Evolutionary conservation across 2,797 vertebrate species (phyloP).

Genomic region (Gobionotothen gibberifrons): DNA sequence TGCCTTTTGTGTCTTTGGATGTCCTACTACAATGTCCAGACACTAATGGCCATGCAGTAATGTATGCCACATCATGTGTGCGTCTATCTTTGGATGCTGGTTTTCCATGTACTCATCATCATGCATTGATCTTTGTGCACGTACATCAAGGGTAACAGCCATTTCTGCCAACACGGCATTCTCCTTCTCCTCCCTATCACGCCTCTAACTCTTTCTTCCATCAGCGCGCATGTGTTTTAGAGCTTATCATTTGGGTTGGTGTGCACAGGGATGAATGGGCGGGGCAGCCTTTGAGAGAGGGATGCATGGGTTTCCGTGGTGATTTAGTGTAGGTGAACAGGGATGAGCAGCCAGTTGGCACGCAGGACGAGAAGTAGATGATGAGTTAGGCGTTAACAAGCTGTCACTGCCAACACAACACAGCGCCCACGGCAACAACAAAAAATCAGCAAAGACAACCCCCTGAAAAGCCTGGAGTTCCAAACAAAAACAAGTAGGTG

Average conservation of each 20-base stretch:
- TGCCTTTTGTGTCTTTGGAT: conserved; percentile 10
- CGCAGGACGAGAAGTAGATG: conserved; percentile 67
- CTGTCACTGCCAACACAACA: conserved; percentile 70
- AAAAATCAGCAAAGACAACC: conserved; percentile 57
- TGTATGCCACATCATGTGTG: conserved; percentile 15
- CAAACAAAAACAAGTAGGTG: conserved; percentile 51
- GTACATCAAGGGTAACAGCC: conserved; percentile 28
- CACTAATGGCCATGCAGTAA: conserved; percentile 41
- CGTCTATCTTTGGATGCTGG: conserved; percentile 17
- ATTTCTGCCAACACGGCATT: not conserved
- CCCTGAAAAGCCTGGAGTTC: conserved; percentile 46
- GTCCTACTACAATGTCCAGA: conserved; percentile 20
- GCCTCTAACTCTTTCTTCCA: conserved; percentile 4
- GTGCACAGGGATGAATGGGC: conserved; percentile 57
- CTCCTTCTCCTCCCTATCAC: conserved; percentile 6
- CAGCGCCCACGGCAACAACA: conserved; percentile 45
- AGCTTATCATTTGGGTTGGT: conserved; percentile 19
- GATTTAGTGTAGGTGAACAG: conserved; percentile 62
- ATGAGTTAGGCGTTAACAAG: conserved; percentile 73
- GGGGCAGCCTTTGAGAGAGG: conserved; percentile 63
- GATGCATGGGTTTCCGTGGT: conserved; percentile 67
- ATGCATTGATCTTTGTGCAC: conserved; percentile 53
- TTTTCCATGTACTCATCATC: conserved; percentile 38
- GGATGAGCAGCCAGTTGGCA: conserved; percentile 67
- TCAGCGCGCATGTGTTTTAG: conserved; percentile 21